Evolutionary conservation across 1,140 invertebrate species (phyloP).

Genomic region (Tetragonula clypearis): DNA sequence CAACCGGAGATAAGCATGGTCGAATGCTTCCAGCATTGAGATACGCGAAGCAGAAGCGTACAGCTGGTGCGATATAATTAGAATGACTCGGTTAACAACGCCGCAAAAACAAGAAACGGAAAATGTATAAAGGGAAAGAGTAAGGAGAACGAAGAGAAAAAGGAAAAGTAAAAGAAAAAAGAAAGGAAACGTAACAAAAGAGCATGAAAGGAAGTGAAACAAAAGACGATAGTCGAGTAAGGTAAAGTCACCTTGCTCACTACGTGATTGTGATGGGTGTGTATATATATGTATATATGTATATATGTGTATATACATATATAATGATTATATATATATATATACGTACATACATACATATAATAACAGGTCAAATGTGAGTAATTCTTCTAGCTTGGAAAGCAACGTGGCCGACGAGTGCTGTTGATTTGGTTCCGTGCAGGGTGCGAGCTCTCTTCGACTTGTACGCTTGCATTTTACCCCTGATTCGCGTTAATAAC

Average conservation of each 20-base stretch:
- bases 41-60: background rate
- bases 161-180: background rate
- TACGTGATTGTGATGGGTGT: conserved; percentile 52
- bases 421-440: conserved; percentile 82
- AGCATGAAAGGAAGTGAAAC: conserved; percentile 27
- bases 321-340: conserved; percentile 40
- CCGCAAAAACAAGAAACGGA: conserved; percentile 10
- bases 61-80: conserved; percentile 25
- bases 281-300: background rate
- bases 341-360: background rate
- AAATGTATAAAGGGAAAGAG: conserved; percentile 2
- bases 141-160: background rate
- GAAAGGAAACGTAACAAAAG: conserved; percentile 25
- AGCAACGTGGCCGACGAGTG: conserved; percentile 72
- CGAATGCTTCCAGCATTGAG: background rate
- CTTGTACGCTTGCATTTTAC: conserved; percentile 55
- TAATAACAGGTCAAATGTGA: conserved; percentile 54
- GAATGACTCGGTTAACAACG: background rate
- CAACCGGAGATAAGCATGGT: background rate
- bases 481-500: conserved; percentile 47
- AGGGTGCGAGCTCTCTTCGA: conserved; percentile 76
- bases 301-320: background rate
- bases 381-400: conserved; percentile 69
- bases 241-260: conserved; percentile 48
- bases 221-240: conserved; percentile 42